Percentiles rank a stretch among this genome's conserved stretches.
These are phyloP conservation scores for Tenualosa thibaudeaui DNA, from an alignment of 2,797 vertebrate genomes.

Conservation along the genomic window DNA sequence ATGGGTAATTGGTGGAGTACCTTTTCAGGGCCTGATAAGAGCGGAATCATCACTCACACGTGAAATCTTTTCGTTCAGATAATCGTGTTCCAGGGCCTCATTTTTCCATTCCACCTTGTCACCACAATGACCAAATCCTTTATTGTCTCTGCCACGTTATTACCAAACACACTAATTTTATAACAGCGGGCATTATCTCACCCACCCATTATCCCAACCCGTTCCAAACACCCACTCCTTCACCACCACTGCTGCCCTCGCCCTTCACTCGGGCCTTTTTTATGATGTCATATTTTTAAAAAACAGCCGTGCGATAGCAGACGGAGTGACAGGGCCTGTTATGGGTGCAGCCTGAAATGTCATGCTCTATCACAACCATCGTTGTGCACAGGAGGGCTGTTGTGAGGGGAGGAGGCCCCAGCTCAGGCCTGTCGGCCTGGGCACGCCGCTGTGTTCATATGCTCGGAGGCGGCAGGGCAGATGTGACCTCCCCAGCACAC, in stretches of 20 bases:
- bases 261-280: constrained; percentile 24
- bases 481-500: constrained; percentile 78
- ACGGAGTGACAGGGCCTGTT: constrained; percentile 60
- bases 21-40: constrained; percentile 63
- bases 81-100: constrained; percentile 47
- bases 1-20: constrained; percentile 55
- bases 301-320: constrained; percentile 45
- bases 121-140: constrained; percentile 55
- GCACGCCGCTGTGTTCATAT: constrained; percentile 67
- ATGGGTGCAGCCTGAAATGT: constrained; percentile 52
- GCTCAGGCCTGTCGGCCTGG: constrained; percentile 59
- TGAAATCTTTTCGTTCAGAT: constrained; percentile 60
- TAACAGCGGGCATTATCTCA: constrained; percentile 37
- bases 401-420: constrained; percentile 52
- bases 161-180: constrained; percentile 53
- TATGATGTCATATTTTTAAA: constrained; percentile 56
- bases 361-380: constrained; percentile 46
- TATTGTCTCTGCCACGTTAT: constrained; percentile 52
- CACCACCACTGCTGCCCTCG: background rate
- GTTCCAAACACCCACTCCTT: background rate
- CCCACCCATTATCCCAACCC: background rate
- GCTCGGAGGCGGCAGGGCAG: constrained; percentile 66
- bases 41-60: constrained; percentile 48
- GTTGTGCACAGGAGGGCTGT: constrained; percentile 43
- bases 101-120: constrained; percentile 39